Conservation (phyloP, 1,140 invertebrate genomes). For the Drosophila triauraria region DNA sequence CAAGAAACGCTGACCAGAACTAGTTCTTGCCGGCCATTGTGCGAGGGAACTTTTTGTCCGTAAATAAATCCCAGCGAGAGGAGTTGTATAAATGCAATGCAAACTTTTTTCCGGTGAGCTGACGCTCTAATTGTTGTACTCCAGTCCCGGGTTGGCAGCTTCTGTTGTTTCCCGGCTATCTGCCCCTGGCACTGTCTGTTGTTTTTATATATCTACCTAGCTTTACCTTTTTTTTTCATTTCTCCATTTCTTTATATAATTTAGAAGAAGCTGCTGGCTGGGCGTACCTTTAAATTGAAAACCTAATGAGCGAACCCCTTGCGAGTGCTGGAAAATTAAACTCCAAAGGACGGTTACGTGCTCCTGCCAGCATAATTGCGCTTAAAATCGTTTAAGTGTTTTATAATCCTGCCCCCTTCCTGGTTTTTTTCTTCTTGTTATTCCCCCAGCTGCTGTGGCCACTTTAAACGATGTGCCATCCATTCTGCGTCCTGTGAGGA, state of each 20-base stretch:
- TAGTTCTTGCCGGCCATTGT: slow-evolving; percentile 17
- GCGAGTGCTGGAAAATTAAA: slow-evolving; percentile 66
- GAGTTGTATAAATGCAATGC: slow-evolving; percentile 76
- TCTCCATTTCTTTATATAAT: slow-evolving; percentile 10
- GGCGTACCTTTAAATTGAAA: slow-evolving; percentile 65
- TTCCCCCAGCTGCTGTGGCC: slow-evolving; percentile 49
- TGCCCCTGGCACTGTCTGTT: slow-evolving; percentile 26
- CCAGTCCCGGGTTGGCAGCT: slow-evolving; percentile 48
- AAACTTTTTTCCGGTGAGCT: slow-evolving; percentile 82
- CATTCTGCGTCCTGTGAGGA: slow-evolving; percentile 21
- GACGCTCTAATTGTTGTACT: slow-evolving; percentile 77
- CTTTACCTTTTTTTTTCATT: background rate
- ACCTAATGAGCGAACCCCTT: slow-evolving; percentile 63
- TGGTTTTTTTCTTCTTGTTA: slow-evolving; percentile 29
- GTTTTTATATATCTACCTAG: slow-evolving; percentile 1
- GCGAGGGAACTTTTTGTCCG: slow-evolving; percentile 55
- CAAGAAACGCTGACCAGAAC: slow-evolving; percentile 49
- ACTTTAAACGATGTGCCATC: slow-evolving; percentile 59
- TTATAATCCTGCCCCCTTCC: slow-evolving; percentile 70
- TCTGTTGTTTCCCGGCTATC: slow-evolving; percentile 62
- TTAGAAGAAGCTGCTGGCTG: slow-evolving; percentile 7
- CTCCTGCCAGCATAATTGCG: slow-evolving; percentile 79
- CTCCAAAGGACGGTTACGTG: slow-evolving; percentile 56
- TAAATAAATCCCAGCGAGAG: slow-evolving; percentile 74
- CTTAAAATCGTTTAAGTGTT: slow-evolving; percentile 83